phyloP scores from a whole-genome alignment of 2,888 invertebrate species.

The Globia sparganii region DNA sequence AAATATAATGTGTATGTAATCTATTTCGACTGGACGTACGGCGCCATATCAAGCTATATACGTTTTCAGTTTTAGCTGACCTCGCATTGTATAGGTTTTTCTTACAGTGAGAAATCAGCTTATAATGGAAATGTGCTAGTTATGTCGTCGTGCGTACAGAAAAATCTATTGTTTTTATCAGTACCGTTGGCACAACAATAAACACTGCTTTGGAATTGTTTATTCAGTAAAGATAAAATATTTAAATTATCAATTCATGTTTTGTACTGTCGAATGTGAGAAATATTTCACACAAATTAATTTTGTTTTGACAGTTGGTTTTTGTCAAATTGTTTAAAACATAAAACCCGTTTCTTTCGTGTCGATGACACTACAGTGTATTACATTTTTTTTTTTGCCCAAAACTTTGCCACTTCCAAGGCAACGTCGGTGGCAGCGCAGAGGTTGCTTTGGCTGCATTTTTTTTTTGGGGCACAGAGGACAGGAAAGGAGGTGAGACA shows the following conservation, averaged over 20 bases:
- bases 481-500: neutral
- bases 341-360: neutral
- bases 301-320: conserved; percentile 10
- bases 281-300: neutral
- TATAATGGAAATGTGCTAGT: neutral
- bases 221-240: conserved; percentile 60
- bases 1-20: conserved; percentile 27
- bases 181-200: conserved; percentile 60
- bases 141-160: conserved; percentile 26
- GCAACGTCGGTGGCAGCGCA: neutral
- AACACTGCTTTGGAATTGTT: conserved; percentile 64
- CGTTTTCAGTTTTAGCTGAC: neutral
- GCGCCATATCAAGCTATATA: neutral
- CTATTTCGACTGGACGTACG: conserved; percentile 14
- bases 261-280: conserved; percentile 1
- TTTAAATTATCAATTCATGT: conserved; percentile 4
- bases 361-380: neutral
- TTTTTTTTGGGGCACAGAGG: neutral
- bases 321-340: neutral
- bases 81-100: neutral
- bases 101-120: neutral
- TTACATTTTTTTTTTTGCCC: neutral
- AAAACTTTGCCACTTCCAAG: neutral
- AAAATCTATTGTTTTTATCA: conserved; percentile 67
- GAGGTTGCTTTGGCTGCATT: neutral